Conservation (phyloP, 2,888 invertebrate genomes). For the Epistrophe grossulariae region DNA sequence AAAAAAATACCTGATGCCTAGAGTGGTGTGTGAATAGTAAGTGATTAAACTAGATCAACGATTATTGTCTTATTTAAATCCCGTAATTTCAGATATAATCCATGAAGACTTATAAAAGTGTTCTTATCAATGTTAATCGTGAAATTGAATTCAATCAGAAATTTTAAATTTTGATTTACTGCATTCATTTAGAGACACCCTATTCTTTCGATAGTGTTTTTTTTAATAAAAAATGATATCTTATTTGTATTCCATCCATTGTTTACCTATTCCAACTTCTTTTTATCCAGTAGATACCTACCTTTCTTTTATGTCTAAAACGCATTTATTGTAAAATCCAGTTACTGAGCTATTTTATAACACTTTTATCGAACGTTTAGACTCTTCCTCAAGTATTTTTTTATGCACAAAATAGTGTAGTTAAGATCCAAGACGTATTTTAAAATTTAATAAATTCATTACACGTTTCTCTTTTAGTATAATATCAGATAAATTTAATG, state of each 20-base stretch:
- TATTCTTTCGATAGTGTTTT: neutral
- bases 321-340: slow-evolving; percentile 45
- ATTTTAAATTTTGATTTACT: neutral
- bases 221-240: neutral
- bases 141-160: neutral
- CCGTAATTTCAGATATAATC: no score
- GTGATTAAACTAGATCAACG: no score
- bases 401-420: slow-evolving; percentile 38
- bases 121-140: no score
- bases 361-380: slow-evolving; percentile 42
- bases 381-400: slow-evolving; percentile 17
- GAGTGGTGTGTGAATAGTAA: no score
- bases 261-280: neutral
- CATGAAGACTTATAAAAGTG: no score
- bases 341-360: slow-evolving; percentile 68
- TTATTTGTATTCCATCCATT: slow-evolving; percentile 42
- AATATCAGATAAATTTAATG: slow-evolving; percentile 41
- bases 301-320: slow-evolving; percentile 22
- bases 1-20: no score
- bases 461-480: slow-evolving; percentile 38
- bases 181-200: neutral
- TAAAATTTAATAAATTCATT: slow-evolving; percentile 21
- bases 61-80: no score
- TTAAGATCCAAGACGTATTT: slow-evolving; percentile 8
- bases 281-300: neutral